Conservation (phyloP, 2,888 invertebrate species). For the Nematopogon swammerdamellus region DNA sequence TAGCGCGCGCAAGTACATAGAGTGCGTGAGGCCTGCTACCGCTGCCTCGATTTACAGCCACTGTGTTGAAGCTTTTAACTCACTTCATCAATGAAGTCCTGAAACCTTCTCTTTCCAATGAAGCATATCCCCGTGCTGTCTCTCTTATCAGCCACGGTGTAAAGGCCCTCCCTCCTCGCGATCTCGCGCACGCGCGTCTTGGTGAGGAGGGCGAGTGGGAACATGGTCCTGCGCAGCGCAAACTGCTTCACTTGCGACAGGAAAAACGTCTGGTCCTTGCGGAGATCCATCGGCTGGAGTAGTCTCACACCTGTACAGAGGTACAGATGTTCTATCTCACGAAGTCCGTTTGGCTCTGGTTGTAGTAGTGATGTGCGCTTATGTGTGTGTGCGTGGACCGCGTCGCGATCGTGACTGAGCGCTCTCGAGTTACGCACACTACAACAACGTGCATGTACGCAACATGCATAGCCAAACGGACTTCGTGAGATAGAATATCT, state of each 20-base stretch:
- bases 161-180: conserved; percentile 66
- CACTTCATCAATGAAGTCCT: conserved; percentile 86
- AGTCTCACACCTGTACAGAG: conserved; percentile 62
- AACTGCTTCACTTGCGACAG: conserved; percentile 79
- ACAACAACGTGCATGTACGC: too few relatives aligned
- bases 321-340: too few relatives aligned
- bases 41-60: too few relatives aligned
- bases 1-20: too few relatives aligned
- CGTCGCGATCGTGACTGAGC: too few relatives aligned
- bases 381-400: too few relatives aligned
- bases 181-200: conserved; percentile 79
- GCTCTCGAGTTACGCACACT: too few relatives aligned
- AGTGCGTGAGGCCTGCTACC: too few relatives aligned
- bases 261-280: conserved; percentile 96
- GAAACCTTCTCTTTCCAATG: conserved; percentile 86
- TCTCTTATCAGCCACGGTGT: conserved; percentile 66
- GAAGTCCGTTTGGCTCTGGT: too few relatives aligned
- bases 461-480: too few relatives aligned
- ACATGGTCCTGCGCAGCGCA: conserved; percentile 79
- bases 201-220: conserved; percentile 77
- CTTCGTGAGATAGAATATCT: conserved; percentile 2
- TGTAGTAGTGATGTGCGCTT: too few relatives aligned
- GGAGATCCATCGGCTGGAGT: conserved; percentile 66
- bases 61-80: too few relatives aligned
- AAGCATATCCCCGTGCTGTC: conserved; percentile 97